Conservation (phyloP, 2,888 invertebrate species). For the Latrodectus elegans region DNA sequence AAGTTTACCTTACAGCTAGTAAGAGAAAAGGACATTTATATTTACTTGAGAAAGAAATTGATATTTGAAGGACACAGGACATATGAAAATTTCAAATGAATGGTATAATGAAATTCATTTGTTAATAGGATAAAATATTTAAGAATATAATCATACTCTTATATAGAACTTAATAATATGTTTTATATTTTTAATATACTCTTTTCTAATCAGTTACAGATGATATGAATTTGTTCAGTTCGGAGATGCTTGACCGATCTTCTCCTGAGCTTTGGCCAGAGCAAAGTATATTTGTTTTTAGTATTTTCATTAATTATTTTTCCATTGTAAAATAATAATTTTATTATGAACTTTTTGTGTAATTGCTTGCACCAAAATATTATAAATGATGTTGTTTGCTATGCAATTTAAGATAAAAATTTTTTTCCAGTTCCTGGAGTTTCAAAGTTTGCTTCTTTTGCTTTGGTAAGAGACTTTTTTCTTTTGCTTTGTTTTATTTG, state of each 20-base stretch:
- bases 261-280: slow-evolving; percentile 98
- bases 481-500: background rate
- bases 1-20: no score
- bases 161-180: no score
- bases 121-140: no score
- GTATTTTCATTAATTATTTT: background rate
- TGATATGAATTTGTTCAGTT: slow-evolving; percentile 83
- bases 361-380: background rate
- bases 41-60: no score
- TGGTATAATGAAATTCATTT: no score
- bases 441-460: slow-evolving; percentile 81
- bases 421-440: slow-evolving; percentile 86
- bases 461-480: slow-evolving; percentile 57
- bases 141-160: no score
- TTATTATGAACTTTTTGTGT: background rate
- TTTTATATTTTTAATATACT: no score
- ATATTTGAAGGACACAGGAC: no score
- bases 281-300: slow-evolving; percentile 83
- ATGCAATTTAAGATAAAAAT: background rate
- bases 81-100: no score
- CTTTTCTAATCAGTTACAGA: slow-evolving; percentile 37
- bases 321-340: background rate
- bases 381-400: background rate
- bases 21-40: no score
- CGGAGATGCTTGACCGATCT: slow-evolving; percentile 93